Base-by-base conservation (phyloP, 2,113 vertebrate genomes). In the Oreochromis aureus region DNA sequence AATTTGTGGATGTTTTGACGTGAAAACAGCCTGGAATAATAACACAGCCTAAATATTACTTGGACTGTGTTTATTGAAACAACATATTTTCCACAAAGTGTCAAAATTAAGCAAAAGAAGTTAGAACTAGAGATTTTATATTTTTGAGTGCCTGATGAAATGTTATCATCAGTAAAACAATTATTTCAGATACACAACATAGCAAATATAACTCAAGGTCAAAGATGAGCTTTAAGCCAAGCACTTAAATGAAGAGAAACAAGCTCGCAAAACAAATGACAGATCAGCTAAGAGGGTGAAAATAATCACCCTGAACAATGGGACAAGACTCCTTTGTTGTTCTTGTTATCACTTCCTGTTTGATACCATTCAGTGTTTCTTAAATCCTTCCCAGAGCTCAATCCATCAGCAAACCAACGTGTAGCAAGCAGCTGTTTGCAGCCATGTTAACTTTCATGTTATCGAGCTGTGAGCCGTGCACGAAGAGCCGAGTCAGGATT, bases 221-320 rank as follows among this genome's bases (percentile, higher is more conserved):
- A 44, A 71, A 73, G 22, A 73, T 0, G 13, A 48, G 41, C 69
- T 8, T 2, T 1, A 2, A 13, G 30, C 24, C 39, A 61, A 46
- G 16, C 24, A 51, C 3, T 19, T 63, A 32, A 34, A 66, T 3
- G 1, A 53, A 6, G 13, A 34, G 5, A 69, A 53, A 1, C 59
- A 53, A 30, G 58, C 2, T 3, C 10, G 19, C 59, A 10, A 18
- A 30, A 53, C 6, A 15, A 24, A 61, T 19, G 44, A 53, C 44
- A 53, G 81, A 18, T 10, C 0, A 16, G 46, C 46, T 34, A 19
- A 24, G 32, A n/a, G 39, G 4, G n/a, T 44, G 12, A 58, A 81
- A 58, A 11, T 39, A 7, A 3, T 27, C 51, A 4, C 79, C 6
- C 13, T 12, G 8, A 27, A 58, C 34, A 41, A 5, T 15, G 36